These are phyloP conservation scores for Poecile montanus DNA, from an alignment of 2,797 vertebrate genomes.

Conservation along the genomic window DNA sequence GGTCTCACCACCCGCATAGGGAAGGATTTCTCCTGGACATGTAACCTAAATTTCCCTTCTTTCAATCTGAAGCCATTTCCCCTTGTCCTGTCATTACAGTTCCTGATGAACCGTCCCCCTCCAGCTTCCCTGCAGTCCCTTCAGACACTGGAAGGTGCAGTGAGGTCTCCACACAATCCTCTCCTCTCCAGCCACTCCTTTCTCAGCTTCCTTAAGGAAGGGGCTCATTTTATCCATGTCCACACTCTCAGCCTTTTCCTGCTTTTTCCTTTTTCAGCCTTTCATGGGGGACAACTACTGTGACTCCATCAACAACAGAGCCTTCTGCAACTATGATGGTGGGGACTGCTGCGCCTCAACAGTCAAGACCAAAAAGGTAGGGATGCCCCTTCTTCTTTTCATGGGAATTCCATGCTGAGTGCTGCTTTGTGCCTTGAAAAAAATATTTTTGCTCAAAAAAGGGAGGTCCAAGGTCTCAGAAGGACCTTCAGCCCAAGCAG, in stretches of 20 bases:
- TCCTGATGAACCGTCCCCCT: not conserved
- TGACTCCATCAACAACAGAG: slow-evolving; percentile 95
- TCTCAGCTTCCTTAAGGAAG: not conserved
- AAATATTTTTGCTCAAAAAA: not conserved
- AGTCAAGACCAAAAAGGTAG: slow-evolving; percentile 96
- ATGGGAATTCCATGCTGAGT: slow-evolving; percentile 20
- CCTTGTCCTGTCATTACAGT: not conserved
- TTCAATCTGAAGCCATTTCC: not conserved
- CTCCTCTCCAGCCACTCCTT: not conserved
- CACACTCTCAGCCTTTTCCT: not conserved
- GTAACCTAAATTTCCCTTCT: not conserved
- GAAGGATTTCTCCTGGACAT: not conserved
- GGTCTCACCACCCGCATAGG: not conserved
- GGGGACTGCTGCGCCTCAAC: slow-evolving; percentile 97
- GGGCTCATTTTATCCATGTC: not conserved
- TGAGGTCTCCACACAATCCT: not conserved
- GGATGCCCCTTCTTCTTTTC: not conserved
- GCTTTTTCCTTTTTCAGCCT: slow-evolving; percentile 62
- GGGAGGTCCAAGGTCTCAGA: not conserved
- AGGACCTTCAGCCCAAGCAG: not conserved
- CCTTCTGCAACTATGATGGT: slow-evolving; percentile 97
- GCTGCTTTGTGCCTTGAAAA: not conserved
- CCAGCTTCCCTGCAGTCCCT: not conserved
- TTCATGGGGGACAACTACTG: slow-evolving; percentile 99
- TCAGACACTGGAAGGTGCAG: not conserved